A percentile compares a stretch with the other conserved stretches of the same genome.
Conservation (phyloP, 2,797 vertebrate genomes). For the Molothrus aeneus region DNA sequence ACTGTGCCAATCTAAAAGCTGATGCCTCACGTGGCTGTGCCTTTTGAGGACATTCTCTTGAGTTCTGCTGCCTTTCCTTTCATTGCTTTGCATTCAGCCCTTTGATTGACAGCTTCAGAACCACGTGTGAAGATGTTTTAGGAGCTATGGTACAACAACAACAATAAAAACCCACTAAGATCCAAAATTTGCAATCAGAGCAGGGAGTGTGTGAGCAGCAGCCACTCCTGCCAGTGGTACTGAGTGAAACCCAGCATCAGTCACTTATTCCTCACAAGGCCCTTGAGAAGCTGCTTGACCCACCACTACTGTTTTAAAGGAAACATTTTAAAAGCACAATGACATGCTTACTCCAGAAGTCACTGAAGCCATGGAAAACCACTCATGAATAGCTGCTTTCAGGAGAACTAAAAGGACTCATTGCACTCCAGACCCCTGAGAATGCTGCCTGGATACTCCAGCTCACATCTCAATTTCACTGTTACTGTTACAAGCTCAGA, state of each 20-base stretch:
- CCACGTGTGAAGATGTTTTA: fast-evolving
- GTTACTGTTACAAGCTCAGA: not conserved
- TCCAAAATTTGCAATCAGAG: not conserved
- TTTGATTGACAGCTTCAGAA: not conserved
- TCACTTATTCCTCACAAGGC: not conserved
- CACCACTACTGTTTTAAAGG: not conserved
- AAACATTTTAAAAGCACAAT: not conserved
- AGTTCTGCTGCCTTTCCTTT: not conserved
- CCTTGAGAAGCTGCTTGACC: not conserved
- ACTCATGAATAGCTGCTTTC: not conserved
- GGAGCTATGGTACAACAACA: not conserved
- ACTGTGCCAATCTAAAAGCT: not conserved
- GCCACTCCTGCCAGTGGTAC: not conserved
- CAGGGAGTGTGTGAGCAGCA: not conserved
- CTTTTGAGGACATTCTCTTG: not conserved
- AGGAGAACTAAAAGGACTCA: not conserved
- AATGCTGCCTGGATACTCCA: not conserved
- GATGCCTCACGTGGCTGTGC: not conserved
- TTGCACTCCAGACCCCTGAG: not conserved
- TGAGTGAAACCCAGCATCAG: not conserved
- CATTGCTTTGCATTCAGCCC: not conserved
- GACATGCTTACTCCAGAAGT: not conserved
- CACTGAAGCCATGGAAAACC: not conserved
- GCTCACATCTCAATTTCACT: not conserved
- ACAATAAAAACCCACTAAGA: not conserved